Evolutionary conservation across 2,797 vertebrate species (phyloP).

Genomic region (Acestrorhynchus altus): DNA sequence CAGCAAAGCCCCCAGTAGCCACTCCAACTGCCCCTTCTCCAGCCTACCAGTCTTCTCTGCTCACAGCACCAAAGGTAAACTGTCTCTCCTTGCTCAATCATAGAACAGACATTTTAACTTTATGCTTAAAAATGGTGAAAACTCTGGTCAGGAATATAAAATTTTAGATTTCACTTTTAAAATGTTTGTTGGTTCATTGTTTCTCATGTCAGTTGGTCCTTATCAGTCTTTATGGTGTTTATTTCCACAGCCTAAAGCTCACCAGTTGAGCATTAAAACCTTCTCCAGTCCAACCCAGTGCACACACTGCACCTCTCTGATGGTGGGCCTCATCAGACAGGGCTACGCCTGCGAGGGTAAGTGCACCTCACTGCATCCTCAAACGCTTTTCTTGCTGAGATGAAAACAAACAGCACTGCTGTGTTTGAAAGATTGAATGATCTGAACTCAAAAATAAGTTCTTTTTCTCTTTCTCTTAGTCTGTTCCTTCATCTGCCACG

Average conservation of each 20-base stretch:
- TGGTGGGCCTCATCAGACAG: constrained; percentile 94
- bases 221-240: constrained; percentile 24
- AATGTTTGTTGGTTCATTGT: neutral
- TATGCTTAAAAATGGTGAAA: neutral
- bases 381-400: neutral
- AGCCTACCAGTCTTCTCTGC: constrained; percentile 64
- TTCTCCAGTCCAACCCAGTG: constrained; percentile 95
- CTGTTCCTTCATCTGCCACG: constrained; percentile 95
- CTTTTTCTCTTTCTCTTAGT: constrained; percentile 72
- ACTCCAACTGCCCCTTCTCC: constrained; percentile 63
- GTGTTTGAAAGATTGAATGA: neutral
- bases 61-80: constrained; percentile 74
- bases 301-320: constrained; percentile 95
- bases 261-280: constrained; percentile 93
- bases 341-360: constrained; percentile 95
- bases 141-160: too few relatives aligned
- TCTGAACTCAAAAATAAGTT: neutral
- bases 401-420: too few relatives aligned
- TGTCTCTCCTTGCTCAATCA: neutral
- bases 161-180: neutral
- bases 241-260: constrained; percentile 89
- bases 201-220: neutral
- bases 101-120: neutral
- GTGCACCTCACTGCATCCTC: constrained; percentile 37
- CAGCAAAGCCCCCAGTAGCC: constrained; percentile 55